phyloP scores from a whole-genome alignment of 2,797 vertebrate genomes.

The Hoplostethus mediterraneus region DNA sequence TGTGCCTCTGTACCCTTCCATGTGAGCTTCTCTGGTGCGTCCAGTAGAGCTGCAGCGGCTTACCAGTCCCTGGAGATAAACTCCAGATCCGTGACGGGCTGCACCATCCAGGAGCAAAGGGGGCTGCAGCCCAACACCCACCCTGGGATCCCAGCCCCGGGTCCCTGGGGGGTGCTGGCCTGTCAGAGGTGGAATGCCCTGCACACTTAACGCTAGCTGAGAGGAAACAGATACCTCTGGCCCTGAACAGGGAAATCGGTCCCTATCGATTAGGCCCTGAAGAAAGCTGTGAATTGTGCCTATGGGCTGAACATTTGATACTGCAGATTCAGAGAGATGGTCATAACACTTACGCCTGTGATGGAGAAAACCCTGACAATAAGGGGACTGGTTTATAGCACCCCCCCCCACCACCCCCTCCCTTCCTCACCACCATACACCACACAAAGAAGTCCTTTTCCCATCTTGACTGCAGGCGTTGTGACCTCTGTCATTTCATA shows the following conservation, averaged over 20 bases:
- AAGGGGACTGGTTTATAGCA: slow-evolving; percentile 1
- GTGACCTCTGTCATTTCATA: slow-evolving; percentile 66
- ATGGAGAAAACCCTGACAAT: slow-evolving; percentile 39
- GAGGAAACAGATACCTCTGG: slow-evolving; percentile 79
- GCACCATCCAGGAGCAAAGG: slow-evolving; percentile 53
- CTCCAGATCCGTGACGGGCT: slow-evolving; percentile 78
- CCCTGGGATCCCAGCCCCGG: background rate
- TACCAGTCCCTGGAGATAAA: slow-evolving; percentile 68
- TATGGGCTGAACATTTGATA: slow-evolving; percentile 82
- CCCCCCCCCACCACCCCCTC: slow-evolving; percentile 1
- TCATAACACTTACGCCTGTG: slow-evolving; percentile 69
- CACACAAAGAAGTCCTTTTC: slow-evolving; percentile 70
- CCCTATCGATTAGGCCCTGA: slow-evolving; percentile 72
- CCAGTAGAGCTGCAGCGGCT: slow-evolving; percentile 67
- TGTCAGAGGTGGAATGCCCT: slow-evolving; percentile 81
- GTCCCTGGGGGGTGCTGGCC: slow-evolving; percentile 72
- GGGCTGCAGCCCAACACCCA: too few relatives aligned
- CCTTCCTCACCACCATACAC: slow-evolving; percentile 5
- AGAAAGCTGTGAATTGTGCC: slow-evolving; percentile 80
- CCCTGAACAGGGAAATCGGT: slow-evolving; percentile 66
- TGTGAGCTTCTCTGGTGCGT: slow-evolving; percentile 8
- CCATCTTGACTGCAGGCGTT: slow-evolving; percentile 61
- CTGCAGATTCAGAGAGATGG: slow-evolving; percentile 62
- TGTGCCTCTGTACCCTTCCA: background rate
- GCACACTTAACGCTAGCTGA: slow-evolving; percentile 81